Evolutionary conservation across 2,113 vertebrate genomes (phyloP).

Genomic region (Dissostichus mawsoni): DNA sequence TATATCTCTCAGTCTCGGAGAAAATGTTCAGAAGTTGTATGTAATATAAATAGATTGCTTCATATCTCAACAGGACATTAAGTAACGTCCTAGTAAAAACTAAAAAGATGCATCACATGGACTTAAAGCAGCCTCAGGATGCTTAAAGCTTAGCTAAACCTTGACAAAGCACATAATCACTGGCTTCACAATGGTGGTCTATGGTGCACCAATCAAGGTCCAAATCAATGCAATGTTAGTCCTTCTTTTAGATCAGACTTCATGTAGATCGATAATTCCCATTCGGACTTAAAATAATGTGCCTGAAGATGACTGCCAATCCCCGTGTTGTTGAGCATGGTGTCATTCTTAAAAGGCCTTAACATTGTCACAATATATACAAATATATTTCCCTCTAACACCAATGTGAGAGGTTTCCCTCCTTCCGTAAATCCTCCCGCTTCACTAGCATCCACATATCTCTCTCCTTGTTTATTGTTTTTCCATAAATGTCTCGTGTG

Average conservation of each 20-base stretch:
- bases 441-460: not conserved
- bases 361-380: too few relatives aligned
- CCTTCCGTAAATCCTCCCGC: not conserved
- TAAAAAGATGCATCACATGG: too few relatives aligned
- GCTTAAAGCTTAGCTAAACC: too few relatives aligned
- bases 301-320: not conserved
- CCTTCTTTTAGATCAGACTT: not conserved
- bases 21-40: too few relatives aligned
- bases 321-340: too few relatives aligned
- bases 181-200: not conserved
- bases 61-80: too few relatives aligned
- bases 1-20: not conserved
- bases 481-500: constrained; percentile 24
- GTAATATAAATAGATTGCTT: too few relatives aligned
- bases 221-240: too few relatives aligned
- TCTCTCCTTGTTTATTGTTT: not conserved
- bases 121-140: too few relatives aligned
- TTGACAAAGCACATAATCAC: not conserved
- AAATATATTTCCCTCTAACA: not conserved
- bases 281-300: not conserved
- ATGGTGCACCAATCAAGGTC: not conserved
- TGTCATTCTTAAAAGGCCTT: too few relatives aligned
- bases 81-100: too few relatives aligned
- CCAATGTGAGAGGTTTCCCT: not conserved
- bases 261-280: too few relatives aligned